Evolutionary conservation across 2,113 vertebrate species (phyloP).

Genomic region (Scopus umbretta): DNA sequence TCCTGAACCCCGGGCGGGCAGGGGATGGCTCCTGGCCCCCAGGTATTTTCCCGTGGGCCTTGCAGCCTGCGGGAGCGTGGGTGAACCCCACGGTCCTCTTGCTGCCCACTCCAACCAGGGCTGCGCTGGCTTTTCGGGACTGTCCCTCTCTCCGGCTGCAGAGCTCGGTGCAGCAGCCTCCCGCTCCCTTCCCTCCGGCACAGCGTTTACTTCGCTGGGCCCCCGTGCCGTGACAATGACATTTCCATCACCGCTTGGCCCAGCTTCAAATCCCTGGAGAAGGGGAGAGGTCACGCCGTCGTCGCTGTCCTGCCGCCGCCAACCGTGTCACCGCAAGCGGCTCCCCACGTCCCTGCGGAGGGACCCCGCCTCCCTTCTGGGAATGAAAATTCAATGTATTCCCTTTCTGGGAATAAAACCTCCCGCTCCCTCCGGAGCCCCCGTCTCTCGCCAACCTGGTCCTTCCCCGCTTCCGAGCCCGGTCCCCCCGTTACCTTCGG

Average conservation of each 20-base stretch:
- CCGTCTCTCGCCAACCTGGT: accelerated
- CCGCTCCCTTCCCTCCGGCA: neutral
- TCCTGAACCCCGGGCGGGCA: accelerated
- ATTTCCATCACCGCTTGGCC: neutral
- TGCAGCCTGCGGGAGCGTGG: neutral
- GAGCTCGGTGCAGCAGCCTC: neutral
- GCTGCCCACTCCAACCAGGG: neutral
- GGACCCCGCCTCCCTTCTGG: neutral
- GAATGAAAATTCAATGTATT: no score
- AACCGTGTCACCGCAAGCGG: neutral
- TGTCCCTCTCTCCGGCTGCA: neutral
- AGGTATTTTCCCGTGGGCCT: neutral
- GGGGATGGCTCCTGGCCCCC: neutral
- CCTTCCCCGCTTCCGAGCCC: neutral
- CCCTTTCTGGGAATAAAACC: neutral
- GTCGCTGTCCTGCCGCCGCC: neutral
- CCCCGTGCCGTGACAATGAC: neutral
- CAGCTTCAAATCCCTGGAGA: conserved; percentile 20
- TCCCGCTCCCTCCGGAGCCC: neutral
- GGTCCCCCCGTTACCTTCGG: neutral
- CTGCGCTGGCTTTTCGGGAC: neutral
- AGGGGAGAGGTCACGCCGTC: neutral
- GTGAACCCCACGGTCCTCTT: neutral
- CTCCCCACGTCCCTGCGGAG: neutral
- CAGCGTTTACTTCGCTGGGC: neutral